Evolutionary conservation across 1,140 invertebrate genomes (phyloP).

Genomic region (Cephus cinctus): DNA sequence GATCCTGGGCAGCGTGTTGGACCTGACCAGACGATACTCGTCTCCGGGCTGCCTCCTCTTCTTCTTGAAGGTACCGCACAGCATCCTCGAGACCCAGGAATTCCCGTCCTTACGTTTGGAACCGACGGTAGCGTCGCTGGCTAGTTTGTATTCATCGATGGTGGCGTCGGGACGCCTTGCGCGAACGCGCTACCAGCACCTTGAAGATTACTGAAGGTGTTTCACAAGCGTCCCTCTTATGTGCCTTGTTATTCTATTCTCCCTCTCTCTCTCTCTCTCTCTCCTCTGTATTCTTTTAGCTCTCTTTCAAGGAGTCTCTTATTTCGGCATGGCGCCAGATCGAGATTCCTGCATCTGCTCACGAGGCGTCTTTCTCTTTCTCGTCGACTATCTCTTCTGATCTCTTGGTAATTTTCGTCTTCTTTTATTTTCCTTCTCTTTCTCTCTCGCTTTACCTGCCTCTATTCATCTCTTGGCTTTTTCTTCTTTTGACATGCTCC

Average conservation of each 20-base stretch:
- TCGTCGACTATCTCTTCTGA: too few species aligned
- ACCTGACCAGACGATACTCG: slow-evolving; percentile 42
- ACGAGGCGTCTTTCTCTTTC: slow-evolving; percentile 13
- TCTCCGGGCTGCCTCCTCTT: slow-evolving; percentile 35
- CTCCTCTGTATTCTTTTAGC: slow-evolving; percentile 6
- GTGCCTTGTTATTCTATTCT: slow-evolving; percentile 17
- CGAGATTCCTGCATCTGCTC: slow-evolving; percentile 52
- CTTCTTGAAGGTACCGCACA: slow-evolving; percentile 44
- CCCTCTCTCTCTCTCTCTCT: slow-evolving; percentile 16
- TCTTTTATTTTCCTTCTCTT: not conserved
- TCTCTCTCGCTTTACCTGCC: slow-evolving; percentile 8
- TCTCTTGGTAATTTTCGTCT: not conserved
- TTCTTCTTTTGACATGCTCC: not conserved
- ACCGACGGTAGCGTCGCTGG: not conserved
- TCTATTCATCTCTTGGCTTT: slow-evolving; percentile 3
- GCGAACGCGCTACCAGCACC: not conserved
- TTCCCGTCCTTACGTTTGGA: not conserved
- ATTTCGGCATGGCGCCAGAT: slow-evolving; percentile 41
- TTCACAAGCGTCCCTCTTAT: slow-evolving; percentile 5
- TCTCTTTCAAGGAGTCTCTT: slow-evolving; percentile 5
- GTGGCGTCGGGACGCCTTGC: slow-evolving; percentile 5
- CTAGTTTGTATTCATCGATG: slow-evolving; percentile 13
- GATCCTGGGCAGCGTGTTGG: slow-evolving; percentile 27
- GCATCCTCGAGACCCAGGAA: slow-evolving; percentile 25
- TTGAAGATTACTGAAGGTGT: not conserved